Conservation (phyloP, 2,888 invertebrate genomes). For the Drosophila recens region DNA sequence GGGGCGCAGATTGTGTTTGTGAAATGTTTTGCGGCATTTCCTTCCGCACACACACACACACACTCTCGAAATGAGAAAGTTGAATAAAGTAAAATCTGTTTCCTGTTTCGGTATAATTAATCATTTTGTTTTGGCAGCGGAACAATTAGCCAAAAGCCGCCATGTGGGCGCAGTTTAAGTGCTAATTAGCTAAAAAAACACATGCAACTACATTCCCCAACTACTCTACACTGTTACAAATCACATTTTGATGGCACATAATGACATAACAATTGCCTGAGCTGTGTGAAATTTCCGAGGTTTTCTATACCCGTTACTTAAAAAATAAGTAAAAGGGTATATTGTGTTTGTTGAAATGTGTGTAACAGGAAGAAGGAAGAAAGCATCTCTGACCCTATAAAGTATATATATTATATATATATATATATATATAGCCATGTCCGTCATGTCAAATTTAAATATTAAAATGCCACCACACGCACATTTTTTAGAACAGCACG, state of each 20-base stretch:
- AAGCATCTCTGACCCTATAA: too few relatives aligned
- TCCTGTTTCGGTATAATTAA: conserved; percentile 80
- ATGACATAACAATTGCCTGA: conserved; percentile 69
- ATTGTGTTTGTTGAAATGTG: too few relatives aligned
- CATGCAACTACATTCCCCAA: conserved; percentile 25
- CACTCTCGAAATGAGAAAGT: conserved; percentile 52
- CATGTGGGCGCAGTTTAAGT: conserved; percentile 76
- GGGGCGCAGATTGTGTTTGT: conserved; percentile 55
- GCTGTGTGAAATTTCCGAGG: conserved; percentile 2
- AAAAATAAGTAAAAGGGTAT: too few relatives aligned
- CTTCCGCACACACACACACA: conserved; percentile 66
- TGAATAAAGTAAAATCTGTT: conserved; percentile 81
- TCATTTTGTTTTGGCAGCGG: conserved; percentile 78
- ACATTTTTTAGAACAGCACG: too few relatives aligned
- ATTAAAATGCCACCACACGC: too few relatives aligned
- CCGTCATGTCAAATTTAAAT: too few relatives aligned
- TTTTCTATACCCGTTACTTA: not conserved
- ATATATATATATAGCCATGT: too few relatives aligned
- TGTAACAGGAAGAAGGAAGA: too few relatives aligned
- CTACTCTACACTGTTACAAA: conserved; percentile 44
- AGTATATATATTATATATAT: too few relatives aligned
- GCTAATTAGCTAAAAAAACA: conserved; percentile 75
- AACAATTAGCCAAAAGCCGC: conserved; percentile 73
- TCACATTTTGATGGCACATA: conserved; percentile 68
- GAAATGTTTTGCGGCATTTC: conserved; percentile 79